Conservation (phyloP, 2,797 vertebrate genomes). For the Alosa sapidissima region DNA sequence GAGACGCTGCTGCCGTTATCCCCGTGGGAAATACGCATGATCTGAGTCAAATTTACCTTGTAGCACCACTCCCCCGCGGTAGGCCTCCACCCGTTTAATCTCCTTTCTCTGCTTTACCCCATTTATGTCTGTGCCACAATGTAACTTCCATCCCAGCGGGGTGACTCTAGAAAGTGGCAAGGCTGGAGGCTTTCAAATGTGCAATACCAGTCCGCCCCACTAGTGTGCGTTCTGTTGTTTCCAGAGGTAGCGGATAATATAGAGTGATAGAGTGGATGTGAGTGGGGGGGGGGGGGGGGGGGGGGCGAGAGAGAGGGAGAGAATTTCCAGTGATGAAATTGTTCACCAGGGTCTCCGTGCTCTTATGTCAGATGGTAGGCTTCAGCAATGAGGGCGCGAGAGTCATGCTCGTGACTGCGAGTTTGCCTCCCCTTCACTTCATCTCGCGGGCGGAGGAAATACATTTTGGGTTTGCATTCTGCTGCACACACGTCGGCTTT, state of each 20-base stretch:
- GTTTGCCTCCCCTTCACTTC: background rate
- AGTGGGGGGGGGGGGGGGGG: conserved; percentile 39
- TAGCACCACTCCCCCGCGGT: conserved; percentile 62
- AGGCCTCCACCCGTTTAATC: conserved; percentile 62
- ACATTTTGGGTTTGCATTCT: background rate
- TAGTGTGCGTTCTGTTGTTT: conserved; percentile 39
- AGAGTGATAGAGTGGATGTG: conserved; percentile 25
- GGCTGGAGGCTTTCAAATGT: background rate
- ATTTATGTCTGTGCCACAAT: conserved; percentile 17
- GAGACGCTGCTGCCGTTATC: conserved; percentile 48
- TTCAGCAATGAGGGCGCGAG: background rate
- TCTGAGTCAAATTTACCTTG: conserved; percentile 52
- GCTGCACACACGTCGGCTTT: background rate
- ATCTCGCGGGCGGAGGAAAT: background rate
- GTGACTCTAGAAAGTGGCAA: background rate
- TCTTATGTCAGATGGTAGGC: conserved; percentile 7
- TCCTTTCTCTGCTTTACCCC: conserved; percentile 23
- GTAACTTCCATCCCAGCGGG: background rate
- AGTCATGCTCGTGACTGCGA: background rate
- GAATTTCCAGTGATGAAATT: conserved; percentile 22
- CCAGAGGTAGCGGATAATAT: conserved; percentile 29
- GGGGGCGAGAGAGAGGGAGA: conserved; percentile 45
- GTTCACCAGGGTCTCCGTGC: background rate
- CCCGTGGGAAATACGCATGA: conserved; percentile 60
- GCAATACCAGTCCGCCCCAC: conserved; percentile 30